These are phyloP conservation scores for Steinernema carpocapsae DNA, from an alignment of 2,888 invertebrate genomes.

Conservation along the genomic window DNA sequence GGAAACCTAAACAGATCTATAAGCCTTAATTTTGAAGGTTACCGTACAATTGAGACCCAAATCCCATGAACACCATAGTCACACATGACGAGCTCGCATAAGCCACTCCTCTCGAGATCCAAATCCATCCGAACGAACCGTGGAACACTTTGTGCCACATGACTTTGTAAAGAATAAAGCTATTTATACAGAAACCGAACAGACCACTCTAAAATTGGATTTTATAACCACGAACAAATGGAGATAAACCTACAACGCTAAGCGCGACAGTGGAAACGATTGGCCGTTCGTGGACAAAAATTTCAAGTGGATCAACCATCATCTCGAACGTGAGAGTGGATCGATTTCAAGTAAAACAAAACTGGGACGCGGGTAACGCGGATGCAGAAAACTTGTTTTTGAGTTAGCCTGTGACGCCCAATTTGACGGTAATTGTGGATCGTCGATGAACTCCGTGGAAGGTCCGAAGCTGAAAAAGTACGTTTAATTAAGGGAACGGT, in stretches of 20 bases:
- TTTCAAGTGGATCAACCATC: slow-evolving; percentile 3
- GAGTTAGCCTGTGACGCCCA: no score
- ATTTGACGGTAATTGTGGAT: no score
- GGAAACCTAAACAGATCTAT: neutral
- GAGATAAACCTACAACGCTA: neutral
- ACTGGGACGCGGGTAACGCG: neutral
- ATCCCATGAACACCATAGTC: neutral
- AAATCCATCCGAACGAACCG: slow-evolving; percentile 16
- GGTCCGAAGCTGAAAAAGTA: no score
- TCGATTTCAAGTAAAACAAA: neutral
- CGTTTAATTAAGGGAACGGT: no score
- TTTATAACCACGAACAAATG: neutral
- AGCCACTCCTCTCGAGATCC: neutral
- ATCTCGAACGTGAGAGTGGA: neutral
- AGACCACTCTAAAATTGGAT: slow-evolving; percentile 5
- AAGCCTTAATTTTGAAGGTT: neutral
- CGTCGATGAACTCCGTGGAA: no score
- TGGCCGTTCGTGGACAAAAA: neutral
- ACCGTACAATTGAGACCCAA: neutral
- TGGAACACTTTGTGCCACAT: neutral
- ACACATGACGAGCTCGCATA: neutral
- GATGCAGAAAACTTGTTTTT: slow-evolving; percentile 6
- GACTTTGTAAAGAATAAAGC: slow-evolving; percentile 6
- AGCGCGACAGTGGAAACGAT: neutral
- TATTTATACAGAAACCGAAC: neutral